Evolutionary conservation across 2,113 vertebrate genomes (phyloP).

Genomic region (Muntiacus reevesi): DNA sequence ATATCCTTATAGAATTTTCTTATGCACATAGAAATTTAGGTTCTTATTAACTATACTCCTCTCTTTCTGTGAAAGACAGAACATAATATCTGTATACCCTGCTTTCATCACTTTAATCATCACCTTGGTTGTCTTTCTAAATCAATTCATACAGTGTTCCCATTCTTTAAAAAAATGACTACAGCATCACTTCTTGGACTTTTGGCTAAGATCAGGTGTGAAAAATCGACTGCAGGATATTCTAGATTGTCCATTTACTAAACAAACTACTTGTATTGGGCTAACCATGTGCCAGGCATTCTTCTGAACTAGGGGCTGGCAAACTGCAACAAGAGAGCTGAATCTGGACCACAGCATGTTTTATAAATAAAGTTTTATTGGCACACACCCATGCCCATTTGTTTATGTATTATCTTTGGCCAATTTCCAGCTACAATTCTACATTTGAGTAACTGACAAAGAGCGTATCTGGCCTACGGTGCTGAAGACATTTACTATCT

Average conservation of each 20-base stretch:
- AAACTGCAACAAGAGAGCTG: neutral
- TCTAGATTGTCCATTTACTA: neutral
- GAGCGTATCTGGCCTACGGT: neutral
- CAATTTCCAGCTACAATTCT: neutral
- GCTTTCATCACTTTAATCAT: neutral
- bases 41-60: neutral
- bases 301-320: neutral
- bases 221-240: neutral
- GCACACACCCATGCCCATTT: neutral
- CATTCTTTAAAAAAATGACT: neutral
- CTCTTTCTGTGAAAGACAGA: neutral
- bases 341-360: neutral
- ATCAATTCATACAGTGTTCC: neutral
- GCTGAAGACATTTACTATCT: neutral
- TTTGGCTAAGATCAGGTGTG: neutral
- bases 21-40: neutral
- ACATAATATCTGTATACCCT: neutral
- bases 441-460: neutral
- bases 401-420: neutral
- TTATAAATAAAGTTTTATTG: slow-evolving; percentile 26
- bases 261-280: neutral
- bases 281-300: too few species aligned
- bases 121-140: neutral
- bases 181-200: neutral
- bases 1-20: neutral